Base-by-base conservation (phyloP, 2,888 invertebrate genomes). In the Cerastis rubricosa region DNA sequence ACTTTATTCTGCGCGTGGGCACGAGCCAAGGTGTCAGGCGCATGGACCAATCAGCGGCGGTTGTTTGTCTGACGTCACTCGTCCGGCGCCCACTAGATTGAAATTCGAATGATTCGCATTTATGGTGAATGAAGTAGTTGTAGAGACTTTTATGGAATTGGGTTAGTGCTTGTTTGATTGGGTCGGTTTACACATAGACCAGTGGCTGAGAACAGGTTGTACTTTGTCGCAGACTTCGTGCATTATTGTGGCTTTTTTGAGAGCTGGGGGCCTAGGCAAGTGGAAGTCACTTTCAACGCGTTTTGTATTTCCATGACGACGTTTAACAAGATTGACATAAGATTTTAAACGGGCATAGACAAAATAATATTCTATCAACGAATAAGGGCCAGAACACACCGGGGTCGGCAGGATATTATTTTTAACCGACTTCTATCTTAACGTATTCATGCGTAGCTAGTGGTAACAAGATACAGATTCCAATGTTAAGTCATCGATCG, bases 1-100 rank as follows among this genome's bases (percentile, higher is more conserved):
- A 80, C 78, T 74, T 66, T 79, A 85, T 74, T 63, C 80, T 77
- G 84, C 84, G 89, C 89, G 90, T 90, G 86, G 90, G 90, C 88
- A 77, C 80, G 75, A 83, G 78, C 80, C 87, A 89, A 90, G 90
- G 89, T 86, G 84, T 88, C 87, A 85, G 51, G 47, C 40, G 29
- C 35, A 70, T 29, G 54, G 63, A 65, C 89, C 88, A 90, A 88
- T 90, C 82, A 80, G 70, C 49, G 35, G 43, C 19, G 67, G 40
- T 51, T 59, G 74, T 81, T 59, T 1, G 40, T 35, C 63, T 89
- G 89, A 90, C 89, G 87, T 89, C 88, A 90, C 76, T 47, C n/a
- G 73, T 66, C 73, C 35, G 71, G 87, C 88, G 84, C 88, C 88
- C 86, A 88, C 89, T 84, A 78, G 74, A 74, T 85, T 75, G 63